phyloP scores from a whole-genome alignment of 2,113 vertebrate genomes.

The Neotragus pygmaeus region DNA sequence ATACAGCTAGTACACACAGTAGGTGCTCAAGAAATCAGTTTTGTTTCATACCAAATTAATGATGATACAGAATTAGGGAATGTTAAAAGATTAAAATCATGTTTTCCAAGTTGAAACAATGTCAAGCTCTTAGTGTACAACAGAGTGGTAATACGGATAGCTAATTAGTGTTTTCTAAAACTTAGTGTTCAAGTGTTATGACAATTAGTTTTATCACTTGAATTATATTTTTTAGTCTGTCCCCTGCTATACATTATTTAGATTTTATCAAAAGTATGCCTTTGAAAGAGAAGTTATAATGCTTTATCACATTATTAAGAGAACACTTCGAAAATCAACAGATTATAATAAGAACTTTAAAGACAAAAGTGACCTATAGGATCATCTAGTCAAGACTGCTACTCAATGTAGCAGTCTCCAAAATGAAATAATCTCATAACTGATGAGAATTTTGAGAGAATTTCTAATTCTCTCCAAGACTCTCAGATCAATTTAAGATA shows the following conservation, averaged over 20 bases:
- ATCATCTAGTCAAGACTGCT: neutral
- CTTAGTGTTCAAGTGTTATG: neutral
- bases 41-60: slow-evolving; percentile 12
- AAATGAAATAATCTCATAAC: neutral
- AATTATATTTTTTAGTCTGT: neutral
- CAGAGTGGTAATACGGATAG: neutral
- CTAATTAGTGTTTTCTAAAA: slow-evolving; percentile 2
- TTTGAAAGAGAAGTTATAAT: neutral
- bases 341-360: neutral
- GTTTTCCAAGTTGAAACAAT: slow-evolving; percentile 18
- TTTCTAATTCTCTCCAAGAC: neutral
- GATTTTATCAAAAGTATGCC: neutral
- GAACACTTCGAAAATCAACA: slow-evolving; percentile 21
- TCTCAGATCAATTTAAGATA: neutral
- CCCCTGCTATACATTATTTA: neutral
- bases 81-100: slow-evolving; percentile 8
- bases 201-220: slow-evolving; percentile 20
- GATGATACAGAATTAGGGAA: neutral
- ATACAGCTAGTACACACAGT: neutral
- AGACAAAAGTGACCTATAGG: neutral
- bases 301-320: neutral
- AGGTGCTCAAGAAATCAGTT: neutral
- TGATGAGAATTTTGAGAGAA: neutral
- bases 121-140: neutral
- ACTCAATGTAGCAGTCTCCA: neutral